Conservation (phyloP, 2,113 vertebrate species). For the Vulpes lagopus region DNA sequence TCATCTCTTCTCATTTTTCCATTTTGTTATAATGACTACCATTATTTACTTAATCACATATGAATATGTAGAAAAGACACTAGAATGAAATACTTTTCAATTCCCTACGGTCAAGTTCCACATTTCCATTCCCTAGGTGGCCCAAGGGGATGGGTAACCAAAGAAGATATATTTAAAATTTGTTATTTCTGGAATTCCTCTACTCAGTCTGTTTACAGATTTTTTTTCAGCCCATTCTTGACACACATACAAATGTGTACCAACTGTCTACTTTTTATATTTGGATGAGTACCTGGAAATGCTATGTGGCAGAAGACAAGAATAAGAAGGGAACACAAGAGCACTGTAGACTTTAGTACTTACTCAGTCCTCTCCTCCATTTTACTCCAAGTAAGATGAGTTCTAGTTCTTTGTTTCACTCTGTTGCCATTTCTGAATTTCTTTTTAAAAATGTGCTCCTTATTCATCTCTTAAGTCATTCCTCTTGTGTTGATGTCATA, state of each 20-base stretch:
- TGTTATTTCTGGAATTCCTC: conserved; percentile 77
- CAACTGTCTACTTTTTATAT: conserved; percentile 75
- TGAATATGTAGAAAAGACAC: conserved; percentile 52
- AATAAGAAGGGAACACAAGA: not conserved
- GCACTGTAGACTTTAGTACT: not conserved
- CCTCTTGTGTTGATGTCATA: not conserved
- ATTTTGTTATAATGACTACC: conserved; percentile 36
- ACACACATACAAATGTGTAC: conserved; percentile 74
- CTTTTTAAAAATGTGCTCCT: not conserved
- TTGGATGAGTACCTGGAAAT: conserved; percentile 67
- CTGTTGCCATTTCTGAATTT: not conserved
- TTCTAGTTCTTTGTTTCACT: not conserved
- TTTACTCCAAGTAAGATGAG: not conserved
- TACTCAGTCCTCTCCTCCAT: not conserved
- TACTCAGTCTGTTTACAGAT: conserved; percentile 67
- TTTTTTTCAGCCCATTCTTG: conserved; percentile 51
- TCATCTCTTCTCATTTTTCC: conserved; percentile 46
- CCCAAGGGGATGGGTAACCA: conserved; percentile 59
- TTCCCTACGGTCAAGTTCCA: conserved; percentile 44
- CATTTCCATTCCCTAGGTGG: conserved; percentile 56
- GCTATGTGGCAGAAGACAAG: conserved; percentile 44
- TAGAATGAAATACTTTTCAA: conserved; percentile 44
- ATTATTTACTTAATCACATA: conserved; percentile 49
- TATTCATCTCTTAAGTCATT: not conserved
- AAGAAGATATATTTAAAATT: conserved; percentile 75